Percentiles rank a stretch among this genome's conserved stretches.
These are phyloP conservation scores for Oligia strigilis DNA, from an alignment of 2,888 invertebrate species.

Conservation along the genomic window DNA sequence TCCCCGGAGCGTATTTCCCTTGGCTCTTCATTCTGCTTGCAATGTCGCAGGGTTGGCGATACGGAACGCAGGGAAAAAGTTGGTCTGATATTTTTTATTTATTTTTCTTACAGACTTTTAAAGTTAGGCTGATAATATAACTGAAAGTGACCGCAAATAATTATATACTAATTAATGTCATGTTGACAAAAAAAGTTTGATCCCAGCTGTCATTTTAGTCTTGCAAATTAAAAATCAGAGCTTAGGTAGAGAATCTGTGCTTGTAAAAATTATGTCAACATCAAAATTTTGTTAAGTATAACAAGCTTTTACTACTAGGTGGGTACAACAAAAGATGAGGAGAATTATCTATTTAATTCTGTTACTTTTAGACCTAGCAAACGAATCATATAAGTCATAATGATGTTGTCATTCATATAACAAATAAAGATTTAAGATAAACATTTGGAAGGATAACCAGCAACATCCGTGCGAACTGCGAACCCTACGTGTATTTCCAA, in stretches of 20 bases:
- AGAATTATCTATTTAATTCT: background rate
- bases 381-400: no score
- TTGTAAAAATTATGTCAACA: background rate
- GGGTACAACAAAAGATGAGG: background rate
- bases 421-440: background rate
- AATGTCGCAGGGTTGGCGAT: slow-evolving; percentile 76
- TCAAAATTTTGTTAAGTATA: background rate
- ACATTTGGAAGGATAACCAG: background rate
- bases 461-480: slow-evolving; percentile 66
- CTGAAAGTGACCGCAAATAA: background rate
- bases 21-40: slow-evolving; percentile 81
- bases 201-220: background rate
- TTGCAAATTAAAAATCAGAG: background rate
- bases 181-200: background rate
- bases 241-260: background rate
- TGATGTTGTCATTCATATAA: no score
- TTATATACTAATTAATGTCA: no score
- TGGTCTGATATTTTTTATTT: background rate
- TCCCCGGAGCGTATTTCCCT: slow-evolving; percentile 77
- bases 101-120: background rate
- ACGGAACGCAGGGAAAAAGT: background rate
- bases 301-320: no score
- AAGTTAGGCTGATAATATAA: background rate
- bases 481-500: slow-evolving; percentile 79
- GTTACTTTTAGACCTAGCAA: background rate